phyloP scores from a whole-genome alignment of 2,888 invertebrate genomes.

The Lithosia quadra region DNA sequence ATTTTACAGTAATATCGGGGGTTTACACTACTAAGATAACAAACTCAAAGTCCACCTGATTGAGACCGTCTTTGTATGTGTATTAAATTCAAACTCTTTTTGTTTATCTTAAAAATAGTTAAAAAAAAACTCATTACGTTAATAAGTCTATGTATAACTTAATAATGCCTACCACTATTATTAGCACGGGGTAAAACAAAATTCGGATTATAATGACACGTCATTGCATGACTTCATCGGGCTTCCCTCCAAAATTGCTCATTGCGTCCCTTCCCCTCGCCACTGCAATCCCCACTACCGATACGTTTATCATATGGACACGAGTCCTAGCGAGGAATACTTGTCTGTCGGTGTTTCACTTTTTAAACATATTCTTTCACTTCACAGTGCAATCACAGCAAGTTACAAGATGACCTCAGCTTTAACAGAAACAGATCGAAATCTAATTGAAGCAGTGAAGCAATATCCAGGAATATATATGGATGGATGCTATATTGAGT shows the following conservation, averaged over 20 bases:
- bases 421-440: not conserved
- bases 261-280: not conserved
- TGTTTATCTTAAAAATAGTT: too few relatives aligned
- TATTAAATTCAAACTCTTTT: too few relatives aligned
- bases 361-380: not conserved
- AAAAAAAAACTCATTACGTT: too few relatives aligned
- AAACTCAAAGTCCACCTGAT: too few relatives aligned
- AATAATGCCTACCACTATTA: not conserved
- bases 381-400: not conserved
- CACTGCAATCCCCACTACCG: not conserved
- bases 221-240: not conserved
- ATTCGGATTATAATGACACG: not conserved
- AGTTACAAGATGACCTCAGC: not conserved
- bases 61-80: too few relatives aligned
- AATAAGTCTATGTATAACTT: too few relatives aligned
- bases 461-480: not conserved
- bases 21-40: too few relatives aligned
- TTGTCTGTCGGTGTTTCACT: not conserved
- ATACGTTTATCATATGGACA: not conserved
- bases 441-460: slow-evolving; percentile 5
- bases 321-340: not conserved
- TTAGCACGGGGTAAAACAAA: not conserved
- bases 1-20: too few relatives aligned
- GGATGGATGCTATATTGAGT: not conserved
- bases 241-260: not conserved